Conservation (phyloP, 2,888 invertebrate genomes). For the Sesamia inferens region DNA sequence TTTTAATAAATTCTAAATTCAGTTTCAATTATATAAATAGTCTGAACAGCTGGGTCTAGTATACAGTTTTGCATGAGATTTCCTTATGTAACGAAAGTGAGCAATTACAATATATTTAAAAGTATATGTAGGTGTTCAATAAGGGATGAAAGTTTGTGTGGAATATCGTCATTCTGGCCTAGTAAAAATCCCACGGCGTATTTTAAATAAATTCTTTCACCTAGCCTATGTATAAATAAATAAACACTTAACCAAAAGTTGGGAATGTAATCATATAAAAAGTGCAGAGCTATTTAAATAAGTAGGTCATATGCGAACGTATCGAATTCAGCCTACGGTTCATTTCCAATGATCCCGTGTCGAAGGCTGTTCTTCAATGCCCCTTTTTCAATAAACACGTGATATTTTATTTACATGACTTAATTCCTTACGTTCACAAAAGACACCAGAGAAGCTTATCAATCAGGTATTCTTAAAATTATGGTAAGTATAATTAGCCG, state of each 20-base stretch:
- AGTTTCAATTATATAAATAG: not conserved
- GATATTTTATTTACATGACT: not conserved
- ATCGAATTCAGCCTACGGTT: constrained; percentile 39
- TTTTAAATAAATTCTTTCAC: not conserved
- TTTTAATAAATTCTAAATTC: not conserved
- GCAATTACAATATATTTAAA: no score
- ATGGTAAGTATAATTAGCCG: not conserved
- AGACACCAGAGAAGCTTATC: not conserved
- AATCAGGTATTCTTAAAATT: not conserved
- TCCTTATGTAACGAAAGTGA: no score
- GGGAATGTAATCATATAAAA: not conserved
- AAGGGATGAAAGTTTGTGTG: not conserved
- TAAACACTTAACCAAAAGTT: not conserved
- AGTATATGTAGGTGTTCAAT: not conserved
- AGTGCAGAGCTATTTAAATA: constrained; percentile 34
- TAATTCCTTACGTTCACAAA: not conserved
- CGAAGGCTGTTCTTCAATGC: constrained; percentile 18
- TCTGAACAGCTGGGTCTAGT: not conserved
- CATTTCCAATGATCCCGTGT: constrained; percentile 31
- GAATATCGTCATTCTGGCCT: not conserved
- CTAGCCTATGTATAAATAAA: not conserved
- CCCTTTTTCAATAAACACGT: not conserved
- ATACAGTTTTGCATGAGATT: no score
- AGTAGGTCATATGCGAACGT: constrained; percentile 45
- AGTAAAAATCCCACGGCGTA: not conserved